Conservation (phyloP, 2,797 vertebrate species). For the Gadopsis bispinosus region DNA sequence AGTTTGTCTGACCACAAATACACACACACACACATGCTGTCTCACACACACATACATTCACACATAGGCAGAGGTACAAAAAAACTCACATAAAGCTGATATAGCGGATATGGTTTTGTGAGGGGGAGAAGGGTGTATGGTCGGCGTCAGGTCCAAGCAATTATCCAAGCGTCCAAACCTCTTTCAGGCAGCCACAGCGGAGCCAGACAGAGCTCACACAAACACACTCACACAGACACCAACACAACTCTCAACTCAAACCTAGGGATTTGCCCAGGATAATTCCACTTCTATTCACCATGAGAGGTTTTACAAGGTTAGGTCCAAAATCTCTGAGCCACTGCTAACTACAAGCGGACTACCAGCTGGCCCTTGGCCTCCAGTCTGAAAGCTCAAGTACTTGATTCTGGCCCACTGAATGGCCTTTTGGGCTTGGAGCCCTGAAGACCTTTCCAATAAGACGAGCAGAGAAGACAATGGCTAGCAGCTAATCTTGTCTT, state of each 20-base stretch:
- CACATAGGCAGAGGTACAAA: conserved; percentile 49
- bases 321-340: conserved; percentile 76
- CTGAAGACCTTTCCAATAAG: conserved; percentile 75
- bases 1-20: conserved; percentile 75
- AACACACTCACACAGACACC: conserved; percentile 37
- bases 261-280: conserved; percentile 82
- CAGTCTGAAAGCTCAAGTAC: conserved; percentile 71
- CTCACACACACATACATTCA: conserved; percentile 50
- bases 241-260: conserved; percentile 68
- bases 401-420: conserved; percentile 70
- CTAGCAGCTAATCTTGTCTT: conserved; percentile 78
- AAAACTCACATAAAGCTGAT: conserved; percentile 75
- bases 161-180: conserved; percentile 84
- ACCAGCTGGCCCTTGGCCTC: conserved; percentile 84
- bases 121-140: conserved; percentile 74
- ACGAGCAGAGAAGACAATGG: conserved; percentile 77
- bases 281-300: conserved; percentile 82
- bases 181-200: conserved; percentile 78
- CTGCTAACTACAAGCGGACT: conserved; percentile 77
- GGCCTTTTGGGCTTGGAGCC: conserved; percentile 68
- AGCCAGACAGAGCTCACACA: conserved; percentile 71
- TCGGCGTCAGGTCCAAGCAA: conserved; percentile 82
- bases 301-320: conserved; percentile 82
- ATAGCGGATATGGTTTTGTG: conserved; percentile 80
- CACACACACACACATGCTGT: conserved; percentile 12